phyloP scores from a whole-genome alignment of 2,797 vertebrate species.

The Corythornis leucogaster region DNA sequence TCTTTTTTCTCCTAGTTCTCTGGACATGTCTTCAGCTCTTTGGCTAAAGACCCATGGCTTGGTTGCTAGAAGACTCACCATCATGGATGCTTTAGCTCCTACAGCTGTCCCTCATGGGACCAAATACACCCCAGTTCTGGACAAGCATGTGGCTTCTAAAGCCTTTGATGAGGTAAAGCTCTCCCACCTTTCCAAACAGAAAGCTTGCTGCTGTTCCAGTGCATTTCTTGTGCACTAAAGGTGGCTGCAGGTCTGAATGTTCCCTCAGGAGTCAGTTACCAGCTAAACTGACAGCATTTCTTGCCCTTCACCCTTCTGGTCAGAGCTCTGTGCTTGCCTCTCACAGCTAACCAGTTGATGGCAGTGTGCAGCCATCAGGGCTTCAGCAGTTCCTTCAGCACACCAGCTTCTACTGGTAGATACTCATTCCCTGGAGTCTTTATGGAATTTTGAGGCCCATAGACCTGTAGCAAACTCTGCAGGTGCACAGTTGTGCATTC shows the following conservation, averaged over 20 bases:
- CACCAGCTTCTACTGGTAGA: too few species aligned
- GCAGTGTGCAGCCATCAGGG: too few species aligned
- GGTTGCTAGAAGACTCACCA: slow-evolving; percentile 78
- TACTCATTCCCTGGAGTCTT: too few species aligned
- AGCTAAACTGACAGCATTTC: background rate
- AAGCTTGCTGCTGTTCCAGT: background rate
- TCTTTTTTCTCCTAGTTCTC: slow-evolving; percentile 60
- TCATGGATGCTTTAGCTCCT: slow-evolving; percentile 78
- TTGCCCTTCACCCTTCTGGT: background rate
- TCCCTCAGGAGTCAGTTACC: background rate
- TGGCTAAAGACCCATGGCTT: slow-evolving; percentile 83
- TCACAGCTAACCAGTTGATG: too few species aligned
- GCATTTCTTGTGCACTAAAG: background rate
- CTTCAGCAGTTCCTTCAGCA: too few species aligned
- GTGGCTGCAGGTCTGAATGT: background rate
- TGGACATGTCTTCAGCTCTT: slow-evolving; percentile 67
- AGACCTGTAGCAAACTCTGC: too few species aligned
- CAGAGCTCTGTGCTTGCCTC: background rate
- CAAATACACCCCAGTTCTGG: slow-evolving; percentile 78
- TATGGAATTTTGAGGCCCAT: too few species aligned
- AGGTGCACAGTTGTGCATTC: too few species aligned
- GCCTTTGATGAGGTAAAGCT: slow-evolving; percentile 83
- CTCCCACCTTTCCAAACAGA: background rate
- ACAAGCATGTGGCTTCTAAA: slow-evolving; percentile 81
- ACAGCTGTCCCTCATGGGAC: slow-evolving; percentile 64